A percentile compares a stretch with the other conserved stretches of the same genome.
Conservation (phyloP, 2,113 vertebrate species). For the Poecilia latipinna region DNA sequence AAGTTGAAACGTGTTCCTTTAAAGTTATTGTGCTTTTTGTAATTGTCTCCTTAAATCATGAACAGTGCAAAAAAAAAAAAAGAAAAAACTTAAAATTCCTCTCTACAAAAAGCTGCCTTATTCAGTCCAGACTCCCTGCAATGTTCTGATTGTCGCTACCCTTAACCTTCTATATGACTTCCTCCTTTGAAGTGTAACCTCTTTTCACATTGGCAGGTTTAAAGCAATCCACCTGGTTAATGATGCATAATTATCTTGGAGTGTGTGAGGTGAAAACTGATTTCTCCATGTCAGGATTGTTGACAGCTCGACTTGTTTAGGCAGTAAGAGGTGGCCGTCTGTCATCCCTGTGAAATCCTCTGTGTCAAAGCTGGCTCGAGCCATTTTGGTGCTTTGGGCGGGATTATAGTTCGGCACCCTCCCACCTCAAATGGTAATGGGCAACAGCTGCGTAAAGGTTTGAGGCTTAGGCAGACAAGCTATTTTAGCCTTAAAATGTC, state of each 20-base stretch:
- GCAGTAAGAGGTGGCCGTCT: slow-evolving; percentile 24
- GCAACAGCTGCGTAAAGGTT: not conserved
- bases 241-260: slow-evolving; percentile 62
- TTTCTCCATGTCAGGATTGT: slow-evolving; percentile 25
- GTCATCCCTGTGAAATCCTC: slow-evolving; percentile 34
- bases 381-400: not conserved
- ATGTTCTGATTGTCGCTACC: not conserved
- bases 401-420: not conserved
- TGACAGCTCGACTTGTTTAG: slow-evolving; percentile 45
- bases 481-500: too few species aligned
- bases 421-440: not conserved
- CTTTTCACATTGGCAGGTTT: slow-evolving; percentile 26
- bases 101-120: not conserved
- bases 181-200: slow-evolving; percentile 26
- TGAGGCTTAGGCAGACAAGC: not conserved
- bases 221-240: slow-evolving; percentile 47
- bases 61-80: not conserved
- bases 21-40: not conserved
- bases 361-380: not conserved
- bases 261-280: slow-evolving; percentile 51
- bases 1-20: not conserved
- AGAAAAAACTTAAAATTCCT: not conserved
- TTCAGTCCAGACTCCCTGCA: not conserved
- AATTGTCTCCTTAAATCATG: not conserved
- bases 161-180: not conserved